phyloP scores from a whole-genome alignment of 2,888 invertebrate genomes.

The Drosophila prolongata region DNA sequence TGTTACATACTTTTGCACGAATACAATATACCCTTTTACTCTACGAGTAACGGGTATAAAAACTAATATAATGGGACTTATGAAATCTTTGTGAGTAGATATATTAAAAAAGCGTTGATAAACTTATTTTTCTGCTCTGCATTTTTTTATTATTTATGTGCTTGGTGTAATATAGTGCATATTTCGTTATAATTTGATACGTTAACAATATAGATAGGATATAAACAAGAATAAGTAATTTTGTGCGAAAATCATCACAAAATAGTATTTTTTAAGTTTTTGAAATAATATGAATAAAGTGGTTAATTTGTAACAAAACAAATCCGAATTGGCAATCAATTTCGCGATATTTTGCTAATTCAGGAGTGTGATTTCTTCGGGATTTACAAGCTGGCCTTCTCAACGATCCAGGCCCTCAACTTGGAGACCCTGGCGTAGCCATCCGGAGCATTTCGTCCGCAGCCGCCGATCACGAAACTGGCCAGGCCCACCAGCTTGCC shows the following conservation, averaged over 20 bases:
- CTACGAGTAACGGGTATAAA: too few species aligned
- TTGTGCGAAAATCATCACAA: background rate
- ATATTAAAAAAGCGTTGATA: too few species aligned
- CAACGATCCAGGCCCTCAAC: constrained; percentile 59
- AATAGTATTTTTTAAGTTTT: background rate
- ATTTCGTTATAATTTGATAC: background rate
- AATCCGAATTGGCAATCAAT: background rate
- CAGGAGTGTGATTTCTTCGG: too few species aligned
- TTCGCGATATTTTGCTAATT: background rate
- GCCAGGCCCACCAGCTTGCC: constrained; percentile 77
- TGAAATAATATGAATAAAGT: background rate
- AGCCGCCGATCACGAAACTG: constrained; percentile 74
- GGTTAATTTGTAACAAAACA: too few species aligned
- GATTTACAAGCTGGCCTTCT: constrained; percentile 32
- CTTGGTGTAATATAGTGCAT: background rate
- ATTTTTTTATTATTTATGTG: background rate
- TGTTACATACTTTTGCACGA: too few species aligned
- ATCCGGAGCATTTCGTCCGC: constrained; percentile 78
- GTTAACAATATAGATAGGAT: background rate
- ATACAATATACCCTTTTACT: too few species aligned
- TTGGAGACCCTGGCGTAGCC: constrained; percentile 76
- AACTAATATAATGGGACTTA: too few species aligned
- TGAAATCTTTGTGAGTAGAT: too few species aligned
- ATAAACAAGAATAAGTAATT: background rate
- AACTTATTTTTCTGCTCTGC: background rate